Evolutionary conservation across 1,140 invertebrate species (phyloP), one percentile per base, ranked within the genome.

Genomic region (Zaprionus lachaisei): DNA sequence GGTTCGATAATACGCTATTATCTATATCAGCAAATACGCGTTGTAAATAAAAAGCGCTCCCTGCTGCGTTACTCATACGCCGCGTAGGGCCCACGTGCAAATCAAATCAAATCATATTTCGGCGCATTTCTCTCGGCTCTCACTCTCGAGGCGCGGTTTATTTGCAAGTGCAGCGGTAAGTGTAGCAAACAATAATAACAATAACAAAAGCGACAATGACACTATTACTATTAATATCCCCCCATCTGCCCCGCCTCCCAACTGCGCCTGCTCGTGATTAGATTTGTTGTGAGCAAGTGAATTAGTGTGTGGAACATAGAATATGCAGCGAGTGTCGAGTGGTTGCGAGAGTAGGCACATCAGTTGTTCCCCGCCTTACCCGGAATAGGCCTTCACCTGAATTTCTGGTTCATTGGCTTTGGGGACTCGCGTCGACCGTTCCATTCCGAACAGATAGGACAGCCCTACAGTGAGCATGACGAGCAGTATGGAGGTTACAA

Each of bases 151-250:
- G 44, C 5, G 22, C 5, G 58, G 31, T 61, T 54, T 44, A 57
- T 37, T 67, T 24, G 41, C 44, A 20, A 47, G 22, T 17, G 28
- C 51, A 57, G 55, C 80, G 54, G 58, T 63, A 56, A 47, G 22
- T 34, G 31, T 44, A 60, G 34, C 51, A 49, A 65, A 62, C 65
- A 86, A 77, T 70, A 71, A 75, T 54, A 71, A 81, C 64, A 81
- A 85, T 79, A 79, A 81, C 73, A 61, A 81, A 84, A 57, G 75
- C 85, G 85, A 89, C 85, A 89, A 89, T 89, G 81, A 89, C 85
- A 89, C 87, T 89, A 89, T 89, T 89, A 89, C 77, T 90, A 81
- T 74, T 54, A 73, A 78, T 74, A 69, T 47, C 26, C 17, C 44
- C 11, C 11, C 34, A 31, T 15, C 5, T 4, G 2, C 62, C 65